These are phyloP conservation scores for Sternarchorhynchus goeldii DNA, from an alignment of 2,797 vertebrate genomes.

Conservation along the genomic window DNA sequence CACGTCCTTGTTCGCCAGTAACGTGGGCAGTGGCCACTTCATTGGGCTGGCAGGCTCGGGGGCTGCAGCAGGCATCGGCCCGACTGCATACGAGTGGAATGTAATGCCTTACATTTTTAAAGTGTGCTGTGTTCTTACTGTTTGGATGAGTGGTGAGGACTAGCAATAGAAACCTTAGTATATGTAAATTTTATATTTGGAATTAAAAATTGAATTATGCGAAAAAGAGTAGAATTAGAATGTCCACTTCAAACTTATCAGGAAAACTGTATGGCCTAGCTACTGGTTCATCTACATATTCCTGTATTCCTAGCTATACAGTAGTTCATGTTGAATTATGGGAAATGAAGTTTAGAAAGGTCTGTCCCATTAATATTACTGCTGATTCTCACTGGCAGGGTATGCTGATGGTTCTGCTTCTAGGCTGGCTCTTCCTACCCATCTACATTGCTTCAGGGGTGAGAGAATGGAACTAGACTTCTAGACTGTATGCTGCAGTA, in stretches of 20 bases:
- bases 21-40: slow-evolving; percentile 96
- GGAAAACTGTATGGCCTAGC: too few relatives aligned
- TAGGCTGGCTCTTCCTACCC: slow-evolving; percentile 94
- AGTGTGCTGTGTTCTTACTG: background rate
- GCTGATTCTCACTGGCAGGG: slow-evolving; percentile 73
- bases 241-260: too few relatives aligned
- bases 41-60: slow-evolving; percentile 93
- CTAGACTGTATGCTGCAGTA: slow-evolving; percentile 17
- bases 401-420: slow-evolving; percentile 85
- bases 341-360: background rate
- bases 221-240: too few relatives aligned
- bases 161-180: too few relatives aligned
- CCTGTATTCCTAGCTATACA: background rate
- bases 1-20: slow-evolving; percentile 96
- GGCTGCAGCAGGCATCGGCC: slow-evolving; percentile 87
- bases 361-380: background rate
- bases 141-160: background rate
- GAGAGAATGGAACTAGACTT: slow-evolving; percentile 51
- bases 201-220: too few relatives aligned
- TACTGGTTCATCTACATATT: too few relatives aligned
- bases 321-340: background rate
- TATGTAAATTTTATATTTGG: too few relatives aligned
- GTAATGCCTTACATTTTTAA: slow-evolving; percentile 70
- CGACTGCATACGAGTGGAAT: slow-evolving; percentile 89
- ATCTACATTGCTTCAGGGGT: slow-evolving; percentile 94